Conservation (phyloP, 2,797 vertebrate genomes). For the Eidolon dupreanum region DNA sequence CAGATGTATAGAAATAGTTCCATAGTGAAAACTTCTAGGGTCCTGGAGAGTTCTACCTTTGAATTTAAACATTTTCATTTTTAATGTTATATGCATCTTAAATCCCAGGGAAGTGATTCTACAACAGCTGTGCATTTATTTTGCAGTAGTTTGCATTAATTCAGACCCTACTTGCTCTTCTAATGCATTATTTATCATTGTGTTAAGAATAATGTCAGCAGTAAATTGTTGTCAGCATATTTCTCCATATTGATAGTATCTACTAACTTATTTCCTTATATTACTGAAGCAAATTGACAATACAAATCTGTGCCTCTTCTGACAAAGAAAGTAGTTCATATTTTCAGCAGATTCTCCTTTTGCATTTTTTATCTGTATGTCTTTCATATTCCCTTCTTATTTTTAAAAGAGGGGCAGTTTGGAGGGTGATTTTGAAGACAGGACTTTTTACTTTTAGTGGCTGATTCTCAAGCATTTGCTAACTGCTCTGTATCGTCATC, state of each 20-base stretch:
- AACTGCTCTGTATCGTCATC: neutral
- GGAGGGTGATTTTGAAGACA: neutral
- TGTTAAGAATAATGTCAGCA: slow-evolving; percentile 73
- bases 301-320: neutral
- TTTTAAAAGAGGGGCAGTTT: neutral
- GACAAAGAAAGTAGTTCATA: neutral
- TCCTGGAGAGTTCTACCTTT: slow-evolving; percentile 63
- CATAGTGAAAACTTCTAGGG: slow-evolving; percentile 32
- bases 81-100: slow-evolving; percentile 68
- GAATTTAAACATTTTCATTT: slow-evolving; percentile 78
- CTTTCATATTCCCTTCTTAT: neutral
- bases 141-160: slow-evolving; percentile 75
- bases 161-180: slow-evolving; percentile 64
- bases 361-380: neutral
- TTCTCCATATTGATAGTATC: slow-evolving; percentile 78
- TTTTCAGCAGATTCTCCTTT: slow-evolving; percentile 8
- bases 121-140: slow-evolving; percentile 68
- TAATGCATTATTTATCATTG: slow-evolving; percentile 81
- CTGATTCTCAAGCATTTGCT: neutral
- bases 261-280: slow-evolving; percentile 69
- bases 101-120: slow-evolving; percentile 77
- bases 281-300: slow-evolving; percentile 15
- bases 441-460: neutral
- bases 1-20: neutral
- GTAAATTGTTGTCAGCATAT: slow-evolving; percentile 69